Evolutionary conservation across 2,888 invertebrate species (phyloP).

Genomic region (Ferdinandea cuprea): DNA sequence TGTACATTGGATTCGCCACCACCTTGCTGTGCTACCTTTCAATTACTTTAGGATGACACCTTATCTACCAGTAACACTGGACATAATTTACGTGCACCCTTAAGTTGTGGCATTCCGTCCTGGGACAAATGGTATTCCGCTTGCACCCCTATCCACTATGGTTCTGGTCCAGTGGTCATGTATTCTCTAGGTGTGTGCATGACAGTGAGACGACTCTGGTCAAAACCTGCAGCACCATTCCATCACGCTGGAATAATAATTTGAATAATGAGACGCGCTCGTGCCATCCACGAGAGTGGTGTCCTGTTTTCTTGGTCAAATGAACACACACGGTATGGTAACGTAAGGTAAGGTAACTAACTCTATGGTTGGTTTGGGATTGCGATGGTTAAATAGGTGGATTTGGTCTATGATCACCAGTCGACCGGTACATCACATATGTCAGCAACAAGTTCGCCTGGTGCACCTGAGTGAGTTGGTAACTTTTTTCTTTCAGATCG

Average conservation of each 20-base stretch:
- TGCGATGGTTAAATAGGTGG: slow-evolving; percentile 42
- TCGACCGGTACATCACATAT: slow-evolving; percentile 74
- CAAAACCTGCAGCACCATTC: slow-evolving; percentile 71
- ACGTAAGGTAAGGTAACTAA: slow-evolving; percentile 31
- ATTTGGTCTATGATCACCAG: slow-evolving; percentile 74
- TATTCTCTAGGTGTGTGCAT: slow-evolving; percentile 56
- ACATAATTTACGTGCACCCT: slow-evolving; percentile 63
- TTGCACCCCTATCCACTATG: slow-evolving; percentile 58
- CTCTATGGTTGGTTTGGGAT: slow-evolving; percentile 7
- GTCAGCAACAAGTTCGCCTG: slow-evolving; percentile 69
- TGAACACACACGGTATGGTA: slow-evolving; percentile 25
- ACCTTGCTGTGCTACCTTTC: slow-evolving; percentile 53
- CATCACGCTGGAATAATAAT: slow-evolving; percentile 73
- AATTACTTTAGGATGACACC: slow-evolving; percentile 67
- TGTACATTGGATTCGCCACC: slow-evolving; percentile 50
- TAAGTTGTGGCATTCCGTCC: slow-evolving; percentile 6
- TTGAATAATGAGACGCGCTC: slow-evolving; percentile 73
- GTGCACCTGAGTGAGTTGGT: slow-evolving; percentile 61
- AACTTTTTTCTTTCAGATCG: not conserved
- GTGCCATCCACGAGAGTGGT: slow-evolving; percentile 68
- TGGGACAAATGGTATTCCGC: slow-evolving; percentile 21
- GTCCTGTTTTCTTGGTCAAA: slow-evolving; percentile 71
- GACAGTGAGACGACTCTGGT: slow-evolving; percentile 68
- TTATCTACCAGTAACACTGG: slow-evolving; percentile 55
- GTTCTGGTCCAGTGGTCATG: slow-evolving; percentile 58